Evolutionary conservation across 2,113 vertebrate species (phyloP), one percentile per base, ranked within the genome.

Genomic region (Rhynchomys soricoides): DNA sequence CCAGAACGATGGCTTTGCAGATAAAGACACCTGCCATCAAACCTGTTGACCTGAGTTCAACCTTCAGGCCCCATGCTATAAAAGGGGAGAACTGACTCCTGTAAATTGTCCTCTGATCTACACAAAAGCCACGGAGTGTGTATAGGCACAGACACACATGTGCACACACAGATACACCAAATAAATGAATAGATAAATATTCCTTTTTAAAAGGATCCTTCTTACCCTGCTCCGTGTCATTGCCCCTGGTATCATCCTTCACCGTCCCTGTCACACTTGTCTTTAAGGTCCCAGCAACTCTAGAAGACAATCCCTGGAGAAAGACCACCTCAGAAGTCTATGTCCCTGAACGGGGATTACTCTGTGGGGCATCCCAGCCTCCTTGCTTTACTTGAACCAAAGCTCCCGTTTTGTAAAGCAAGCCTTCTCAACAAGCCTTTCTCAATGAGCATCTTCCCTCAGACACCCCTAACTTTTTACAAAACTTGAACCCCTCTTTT

Each of bases 311-410:
- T 64, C 31, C 9, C 0, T 3, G 21, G 68, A n/a, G 40, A 45
- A 34, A 79, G 2, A 10, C 16, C 12, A 13, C 0, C 66, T 31
- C 0, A 0, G 48, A 11, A 0, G 19, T 43, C 55, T 0, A 0
- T 9, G 6, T 24, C 19, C 10, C 59, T 24, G 45, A 4, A 16
- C 5, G 31, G 4, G 12, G 19, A 71, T 43, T 3, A 0, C 13
- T 90, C 7, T 24, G 1, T 19, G 29, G 64, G 4, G 5, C 43
- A 9, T 37, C 74, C 7, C 1, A 40, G 11, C 59, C 15, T 7
- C 55, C 15, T 70, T 15, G 9, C n/a, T 40, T 43, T 37, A n/a
- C 48, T 37, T 31, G 26, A 55, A n/a, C 68, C 37, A 71, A 81
- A 93, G 48, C 16, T n/a, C 34, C 64, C 6, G 40, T 13, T 66